Base-by-base conservation (phyloP, 1,140 invertebrate genomes). In the Semibalanus balanoides region DNA sequence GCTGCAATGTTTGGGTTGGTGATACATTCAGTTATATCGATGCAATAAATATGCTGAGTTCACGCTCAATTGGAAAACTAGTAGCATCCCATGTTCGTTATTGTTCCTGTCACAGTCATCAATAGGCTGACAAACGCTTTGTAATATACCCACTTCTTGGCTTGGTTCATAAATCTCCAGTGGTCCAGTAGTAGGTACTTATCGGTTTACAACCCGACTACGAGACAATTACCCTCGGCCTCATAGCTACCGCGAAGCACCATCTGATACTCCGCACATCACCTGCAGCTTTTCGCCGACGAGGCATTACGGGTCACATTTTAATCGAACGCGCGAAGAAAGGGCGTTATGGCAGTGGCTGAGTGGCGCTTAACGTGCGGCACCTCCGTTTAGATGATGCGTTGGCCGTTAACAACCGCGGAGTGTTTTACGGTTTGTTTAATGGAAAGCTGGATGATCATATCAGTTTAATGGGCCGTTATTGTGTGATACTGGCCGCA, bases 351-450 rank as follows among this genome's bases (percentile, higher is more conserved):
- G 11, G 51, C 51, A 64, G 1, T 1, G 14, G 9, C 1, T 25
- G 14, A 64, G 51, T 19, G 11, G 51, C 22, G 51, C 51, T 14
- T 1, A 64, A 11, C 1, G 51, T 25, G 9, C 51, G 51, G 51
- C 51, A 19, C 51, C 22, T 64, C 22, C 51, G 11, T 64, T 25
- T 19, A 25, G 51, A 64, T 64, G 51, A 64, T 64, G 51, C 51
- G 51, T 25, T 64, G 22, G 11, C 22, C 11, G 51, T 25, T 64
- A 64, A 64, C 51, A 25, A 64, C 51, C 51, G 51, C 22, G 1
- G 51, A 64, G 51, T 64, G 51, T 64, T 64, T 64, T 64, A 64
- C 51, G 51, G 51, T 64, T 64, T 64, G 51, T 64, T 64, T 64
- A 64, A 64, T 64, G 51, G 51, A 64, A 64, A 64, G 51, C 11